Evolutionary conservation across 2,797 vertebrate species (phyloP).

Genomic region (Darevskia mixta): DNA sequence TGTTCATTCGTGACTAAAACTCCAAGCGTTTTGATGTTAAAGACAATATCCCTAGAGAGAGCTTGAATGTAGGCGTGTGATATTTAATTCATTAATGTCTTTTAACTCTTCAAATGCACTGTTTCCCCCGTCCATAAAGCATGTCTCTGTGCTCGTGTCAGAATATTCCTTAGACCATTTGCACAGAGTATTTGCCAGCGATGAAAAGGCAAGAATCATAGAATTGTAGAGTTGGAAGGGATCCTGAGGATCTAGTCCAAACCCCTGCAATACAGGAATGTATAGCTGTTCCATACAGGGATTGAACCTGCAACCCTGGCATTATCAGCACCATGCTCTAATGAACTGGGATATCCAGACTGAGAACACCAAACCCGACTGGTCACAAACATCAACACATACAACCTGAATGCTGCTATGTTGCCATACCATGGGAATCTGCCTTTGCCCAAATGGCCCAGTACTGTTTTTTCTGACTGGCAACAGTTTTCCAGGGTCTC

Average conservation of each 20-base stretch:
- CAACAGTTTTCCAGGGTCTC: background rate
- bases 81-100: slow-evolving; percentile 50
- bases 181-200: slow-evolving; percentile 53
- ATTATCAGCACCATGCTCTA: background rate
- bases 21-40: slow-evolving; percentile 4
- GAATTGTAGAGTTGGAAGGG: too few species aligned
- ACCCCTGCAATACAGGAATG: too few species aligned
- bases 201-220: background rate
- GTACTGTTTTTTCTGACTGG: background rate
- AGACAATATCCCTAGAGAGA: background rate
- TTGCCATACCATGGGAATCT: background rate
- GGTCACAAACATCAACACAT: background rate
- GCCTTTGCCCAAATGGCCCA: background rate
- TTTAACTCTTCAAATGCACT: slow-evolving; percentile 47
- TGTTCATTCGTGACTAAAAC: slow-evolving; percentile 27
- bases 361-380: background rate
- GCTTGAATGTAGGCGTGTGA: slow-evolving; percentile 12
- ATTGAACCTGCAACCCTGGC: too few species aligned
- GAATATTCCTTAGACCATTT: slow-evolving; percentile 58
- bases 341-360: too few species aligned
- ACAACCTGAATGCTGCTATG: too few species aligned
- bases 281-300: too few species aligned
- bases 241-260: too few species aligned
- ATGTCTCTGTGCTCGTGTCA: slow-evolving; percentile 50
- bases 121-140: slow-evolving; percentile 44